phyloP scores from a whole-genome alignment of 2,888 invertebrate species.

The Colostygia pectinataria region DNA sequence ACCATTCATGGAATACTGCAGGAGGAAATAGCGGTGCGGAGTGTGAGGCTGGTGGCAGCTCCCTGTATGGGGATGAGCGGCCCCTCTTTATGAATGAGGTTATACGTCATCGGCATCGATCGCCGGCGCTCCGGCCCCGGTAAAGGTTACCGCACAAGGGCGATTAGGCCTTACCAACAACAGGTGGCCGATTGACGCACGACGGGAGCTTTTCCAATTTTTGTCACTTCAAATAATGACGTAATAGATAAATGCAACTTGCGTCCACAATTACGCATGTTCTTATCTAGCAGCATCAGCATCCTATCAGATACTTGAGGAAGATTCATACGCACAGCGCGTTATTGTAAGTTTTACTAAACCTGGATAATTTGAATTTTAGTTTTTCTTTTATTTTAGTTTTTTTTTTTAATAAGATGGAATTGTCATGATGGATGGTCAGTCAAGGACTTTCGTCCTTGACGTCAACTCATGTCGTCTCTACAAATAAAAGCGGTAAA shows the following conservation, averaged over 20 bases:
- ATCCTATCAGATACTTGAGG: slow-evolving; percentile 9
- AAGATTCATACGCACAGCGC: slow-evolving; percentile 21
- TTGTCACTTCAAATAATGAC: slow-evolving; percentile 59
- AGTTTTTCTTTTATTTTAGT: too few species aligned
- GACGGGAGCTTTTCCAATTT: slow-evolving; percentile 50
- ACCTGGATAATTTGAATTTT: too few species aligned
- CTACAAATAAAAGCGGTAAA: too few species aligned
- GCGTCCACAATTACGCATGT: slow-evolving; percentile 30
- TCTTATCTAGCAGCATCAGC: slow-evolving; percentile 33
- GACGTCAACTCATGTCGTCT: too few species aligned
- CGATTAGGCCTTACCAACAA: slow-evolving; percentile 59
- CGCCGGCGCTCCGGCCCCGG: slow-evolving; percentile 49
- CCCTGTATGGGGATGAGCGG: slow-evolving; percentile 42
- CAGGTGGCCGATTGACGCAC: slow-evolving; percentile 75
- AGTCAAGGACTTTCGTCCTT: too few species aligned
- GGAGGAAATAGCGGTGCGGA: slow-evolving; percentile 42
- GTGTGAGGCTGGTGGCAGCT: slow-evolving; percentile 44
- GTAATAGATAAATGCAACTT: slow-evolving; percentile 33
- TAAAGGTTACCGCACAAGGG: slow-evolving; percentile 74
- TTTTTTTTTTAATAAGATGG: too few species aligned
- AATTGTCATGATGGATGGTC: too few species aligned
- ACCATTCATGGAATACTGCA: slow-evolving; percentile 67
- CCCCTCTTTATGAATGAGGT: slow-evolving; percentile 78
- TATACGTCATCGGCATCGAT: slow-evolving; percentile 79
- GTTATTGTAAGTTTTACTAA: slow-evolving; percentile 29